Evolutionary conservation across 2,113 vertebrate genomes (phyloP).

Genomic region (Martes martes): DNA sequence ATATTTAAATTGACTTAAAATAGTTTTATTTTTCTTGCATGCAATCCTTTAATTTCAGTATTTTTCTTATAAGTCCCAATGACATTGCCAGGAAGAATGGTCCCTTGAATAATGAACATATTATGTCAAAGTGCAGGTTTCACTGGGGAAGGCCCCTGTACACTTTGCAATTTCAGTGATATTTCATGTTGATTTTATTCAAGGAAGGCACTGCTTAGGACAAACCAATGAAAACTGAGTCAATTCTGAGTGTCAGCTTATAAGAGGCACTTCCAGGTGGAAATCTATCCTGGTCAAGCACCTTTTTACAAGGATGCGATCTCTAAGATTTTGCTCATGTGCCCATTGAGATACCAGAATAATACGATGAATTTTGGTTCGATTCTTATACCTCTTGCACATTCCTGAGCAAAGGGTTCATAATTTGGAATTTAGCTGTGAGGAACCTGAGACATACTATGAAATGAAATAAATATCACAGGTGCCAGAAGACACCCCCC

Average conservation of each 20-base stretch:
- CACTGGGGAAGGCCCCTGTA: not conserved
- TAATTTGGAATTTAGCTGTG: not conserved
- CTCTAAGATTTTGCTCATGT: not conserved
- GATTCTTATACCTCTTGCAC: not conserved
- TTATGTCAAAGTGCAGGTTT: not conserved
- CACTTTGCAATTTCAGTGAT: not conserved
- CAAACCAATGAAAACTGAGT: not conserved
- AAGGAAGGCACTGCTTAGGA: not conserved
- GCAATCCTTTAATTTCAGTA: not conserved
- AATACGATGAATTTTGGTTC: not conserved
- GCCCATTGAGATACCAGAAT: not conserved
- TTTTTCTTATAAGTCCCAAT: constrained; percentile 11
- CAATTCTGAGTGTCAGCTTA: not conserved
- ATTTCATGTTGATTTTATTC: not conserved
- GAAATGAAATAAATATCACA: not conserved
- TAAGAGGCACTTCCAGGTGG: not conserved
- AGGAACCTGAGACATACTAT: not conserved
- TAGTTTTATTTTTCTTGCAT: not conserved
- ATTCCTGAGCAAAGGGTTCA: not conserved
- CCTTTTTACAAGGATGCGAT: not conserved
- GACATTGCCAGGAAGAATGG: not conserved
- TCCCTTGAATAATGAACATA: not conserved
- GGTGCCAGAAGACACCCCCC: not conserved
- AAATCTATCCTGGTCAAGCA: not conserved
- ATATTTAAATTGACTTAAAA: constrained; percentile 10